Evolutionary conservation across 2,888 invertebrate genomes (phyloP).

Genomic region (Stictocephala bisonia): DNA sequence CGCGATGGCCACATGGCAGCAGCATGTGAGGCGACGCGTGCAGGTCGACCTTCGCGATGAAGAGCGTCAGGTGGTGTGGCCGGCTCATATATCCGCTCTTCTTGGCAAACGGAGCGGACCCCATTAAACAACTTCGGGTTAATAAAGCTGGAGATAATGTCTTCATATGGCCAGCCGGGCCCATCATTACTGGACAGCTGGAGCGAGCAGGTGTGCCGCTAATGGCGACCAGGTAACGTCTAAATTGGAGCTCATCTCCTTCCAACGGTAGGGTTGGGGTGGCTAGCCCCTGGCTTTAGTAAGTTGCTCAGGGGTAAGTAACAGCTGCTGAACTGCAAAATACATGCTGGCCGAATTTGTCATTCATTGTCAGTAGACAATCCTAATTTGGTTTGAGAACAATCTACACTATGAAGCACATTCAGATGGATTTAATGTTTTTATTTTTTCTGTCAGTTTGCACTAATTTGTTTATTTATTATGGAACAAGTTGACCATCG

Average conservation of each 20-base stretch:
- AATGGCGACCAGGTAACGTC: constrained; percentile 21
- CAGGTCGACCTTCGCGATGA: too few relatives aligned
- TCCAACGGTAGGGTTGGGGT: neutral
- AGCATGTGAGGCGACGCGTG: neutral
- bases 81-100: constrained; percentile 18
- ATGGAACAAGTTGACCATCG: too few relatives aligned
- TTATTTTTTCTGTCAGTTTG: too few relatives aligned
- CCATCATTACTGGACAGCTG: constrained; percentile 32
- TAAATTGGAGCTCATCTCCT: constrained; percentile 32
- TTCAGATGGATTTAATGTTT: too few relatives aligned
- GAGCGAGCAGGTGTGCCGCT: constrained; percentile 16
- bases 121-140: constrained; percentile 8
- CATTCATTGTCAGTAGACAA: too few relatives aligned
- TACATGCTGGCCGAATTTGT: too few relatives aligned
- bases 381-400: too few relatives aligned
- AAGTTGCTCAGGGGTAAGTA: too few relatives aligned
- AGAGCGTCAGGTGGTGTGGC: neutral
- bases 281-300: too few relatives aligned
- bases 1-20: neutral
- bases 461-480: too few relatives aligned
- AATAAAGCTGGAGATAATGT: constrained; percentile 25
- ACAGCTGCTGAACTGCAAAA: too few relatives aligned
- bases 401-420: too few relatives aligned
- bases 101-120: constrained; percentile 28
- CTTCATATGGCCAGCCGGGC: constrained; percentile 32